These are phyloP conservation scores for Leptodactylus fuscus DNA, from an alignment of 2,113 vertebrate species.

Conservation along the genomic window DNA sequence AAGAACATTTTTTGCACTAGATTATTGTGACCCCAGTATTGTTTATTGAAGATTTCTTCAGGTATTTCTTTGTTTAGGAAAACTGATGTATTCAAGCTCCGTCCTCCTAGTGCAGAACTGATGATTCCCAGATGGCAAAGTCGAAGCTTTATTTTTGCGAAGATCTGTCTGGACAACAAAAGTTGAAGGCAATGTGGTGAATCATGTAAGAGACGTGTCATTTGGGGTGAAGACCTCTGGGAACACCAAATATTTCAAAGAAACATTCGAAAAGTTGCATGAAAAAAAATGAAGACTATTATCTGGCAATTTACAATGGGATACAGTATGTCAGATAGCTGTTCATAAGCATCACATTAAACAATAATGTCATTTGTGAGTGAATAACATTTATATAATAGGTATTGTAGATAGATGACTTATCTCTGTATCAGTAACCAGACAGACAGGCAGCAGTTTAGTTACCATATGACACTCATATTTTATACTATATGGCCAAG, in stretches of 20 bases:
- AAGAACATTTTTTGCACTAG: background rate
- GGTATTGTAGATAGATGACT: too few species aligned
- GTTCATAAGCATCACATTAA: background rate
- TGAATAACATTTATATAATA: too few species aligned
- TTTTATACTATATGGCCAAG: too few species aligned
- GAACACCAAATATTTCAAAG: conserved; percentile 69
- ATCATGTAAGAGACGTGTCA: conserved; percentile 62
- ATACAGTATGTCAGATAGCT: background rate
- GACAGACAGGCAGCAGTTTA: too few species aligned
- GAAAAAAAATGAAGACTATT: background rate
- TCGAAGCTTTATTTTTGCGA: conserved; percentile 66
- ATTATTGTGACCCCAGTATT: conserved; percentile 68
- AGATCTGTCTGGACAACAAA: conserved; percentile 66
- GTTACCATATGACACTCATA: too few species aligned
- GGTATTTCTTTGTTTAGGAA: conserved; percentile 67
- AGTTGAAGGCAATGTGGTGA: conserved; percentile 66
- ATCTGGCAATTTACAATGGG: background rate
- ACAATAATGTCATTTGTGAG: too few species aligned
- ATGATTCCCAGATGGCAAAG: conserved; percentile 84
- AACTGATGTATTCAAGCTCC: conserved; percentile 69
- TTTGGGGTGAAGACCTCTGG: conserved; percentile 69
- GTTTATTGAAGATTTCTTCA: conserved; percentile 69
- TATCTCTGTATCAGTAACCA: too few species aligned
- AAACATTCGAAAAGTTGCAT: conserved; percentile 52
- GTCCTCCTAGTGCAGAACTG: conserved; percentile 68